Evolutionary conservation across 2,113 vertebrate species (phyloP), one percentile per base, ranked within the genome.

Genomic region (Trogon melanurus): DNA sequence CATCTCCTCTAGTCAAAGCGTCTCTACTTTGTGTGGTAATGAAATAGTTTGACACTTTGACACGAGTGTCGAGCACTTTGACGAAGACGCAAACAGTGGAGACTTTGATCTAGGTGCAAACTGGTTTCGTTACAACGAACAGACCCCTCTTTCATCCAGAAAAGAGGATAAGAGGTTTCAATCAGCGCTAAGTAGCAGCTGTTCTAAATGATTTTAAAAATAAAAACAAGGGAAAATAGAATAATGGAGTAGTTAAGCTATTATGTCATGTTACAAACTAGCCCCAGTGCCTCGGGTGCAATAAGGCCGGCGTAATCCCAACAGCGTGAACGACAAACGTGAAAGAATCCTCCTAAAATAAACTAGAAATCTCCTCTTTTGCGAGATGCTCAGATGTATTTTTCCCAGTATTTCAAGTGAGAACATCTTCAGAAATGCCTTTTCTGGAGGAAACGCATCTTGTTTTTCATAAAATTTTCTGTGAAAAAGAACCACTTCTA

Each of bases 1-100:
- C 87, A 88, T 92, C 91, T 95, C 73, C 69, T 88, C 78, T 89
- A 81, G 93, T 94, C 93, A 80, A 95, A 96, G 92, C 70, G 91
- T 90, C 93, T 95, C 76, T 1, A 57, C 83, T 84, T 79, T 56
- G n/a, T 26, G 69, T 83, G 58, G 92, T 94, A 92, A 94, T 97
- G 91, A 95, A 95, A 85, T 89, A 93, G 95, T 96, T 93, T 92
- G 95, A 91, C 95, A 75, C 94, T 91, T 96, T 94, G 95, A 95
- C 96, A 95, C 9, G 8, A 36, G 80, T 85, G 96, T 94, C 95
- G 87, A 94, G 92, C 89, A 79, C 80, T 95, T 85, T 27, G 54
- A 69, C 0, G 0, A 18, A 1, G 51, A 81, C 38, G 73, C 80
- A 60, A 79, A 84, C 83, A 57, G 88, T 2, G 5, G 36, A 71